A percentile compares a stretch with the other conserved stretches of the same genome.
These are phyloP conservation scores for Anser cygnoides DNA, from an alignment of 2,113 vertebrate genomes.

Conservation along the genomic window DNA sequence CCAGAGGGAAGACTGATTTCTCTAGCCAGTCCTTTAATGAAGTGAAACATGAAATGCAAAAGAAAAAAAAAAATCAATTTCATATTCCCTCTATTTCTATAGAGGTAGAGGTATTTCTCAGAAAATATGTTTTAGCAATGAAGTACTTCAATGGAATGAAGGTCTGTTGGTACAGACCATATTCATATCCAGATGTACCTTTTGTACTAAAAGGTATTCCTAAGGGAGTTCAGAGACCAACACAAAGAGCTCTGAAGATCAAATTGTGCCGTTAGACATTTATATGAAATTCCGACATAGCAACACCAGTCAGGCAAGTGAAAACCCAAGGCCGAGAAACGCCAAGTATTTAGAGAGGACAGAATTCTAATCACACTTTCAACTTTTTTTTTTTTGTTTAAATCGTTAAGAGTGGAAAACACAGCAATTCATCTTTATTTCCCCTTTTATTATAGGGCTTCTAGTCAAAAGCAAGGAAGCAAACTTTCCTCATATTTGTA, in stretches of 20 bases:
- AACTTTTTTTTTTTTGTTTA: background rate
- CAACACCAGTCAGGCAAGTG: background rate
- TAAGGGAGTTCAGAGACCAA: background rate
- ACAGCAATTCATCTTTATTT: background rate
- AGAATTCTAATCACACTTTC: background rate
- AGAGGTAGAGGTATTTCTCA: background rate
- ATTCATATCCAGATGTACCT: background rate
- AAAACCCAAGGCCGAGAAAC: background rate
- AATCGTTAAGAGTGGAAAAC: background rate
- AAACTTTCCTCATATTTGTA: background rate
- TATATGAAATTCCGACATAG: background rate
- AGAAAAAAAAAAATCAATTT: background rate
- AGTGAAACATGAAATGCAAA: background rate
- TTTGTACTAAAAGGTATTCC: background rate
- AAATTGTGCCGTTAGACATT: background rate
- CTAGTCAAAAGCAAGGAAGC: background rate
- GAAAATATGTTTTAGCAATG: background rate
- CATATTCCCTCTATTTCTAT: background rate
- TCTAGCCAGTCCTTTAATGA: background rate
- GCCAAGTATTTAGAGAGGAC: background rate
- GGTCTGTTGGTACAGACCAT: background rate
- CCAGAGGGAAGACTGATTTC: slow-evolving; percentile 2
- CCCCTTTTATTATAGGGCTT: background rate
- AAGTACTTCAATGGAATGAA: background rate
- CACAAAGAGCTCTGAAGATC: slow-evolving; percentile 13